These are phyloP conservation scores for Stramonita haemastoma DNA, from an alignment of 2,888 invertebrate species.

Conservation along the genomic window DNA sequence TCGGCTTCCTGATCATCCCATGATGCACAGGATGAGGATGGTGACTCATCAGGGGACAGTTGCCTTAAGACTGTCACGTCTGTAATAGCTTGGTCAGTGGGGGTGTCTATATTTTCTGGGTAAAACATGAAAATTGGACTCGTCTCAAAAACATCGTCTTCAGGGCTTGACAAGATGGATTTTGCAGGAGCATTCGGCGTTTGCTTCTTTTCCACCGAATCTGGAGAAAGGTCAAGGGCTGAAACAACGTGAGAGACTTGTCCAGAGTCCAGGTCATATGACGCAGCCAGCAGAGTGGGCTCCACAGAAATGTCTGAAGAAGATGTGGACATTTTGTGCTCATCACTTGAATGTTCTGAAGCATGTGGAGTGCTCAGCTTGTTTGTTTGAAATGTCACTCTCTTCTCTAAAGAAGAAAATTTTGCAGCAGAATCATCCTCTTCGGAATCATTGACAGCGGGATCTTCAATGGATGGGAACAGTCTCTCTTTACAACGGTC, in stretches of 20 bases:
- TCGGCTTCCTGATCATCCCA: conserved; percentile 50
- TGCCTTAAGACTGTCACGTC: conserved; percentile 45
- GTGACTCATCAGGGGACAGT: conserved; percentile 52
- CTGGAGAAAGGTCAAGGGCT: conserved; percentile 75
- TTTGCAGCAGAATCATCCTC: conserved; percentile 59
- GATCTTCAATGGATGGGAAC: conserved; percentile 69
- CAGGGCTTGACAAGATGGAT: conserved; percentile 76
- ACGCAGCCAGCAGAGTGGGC: conserved; percentile 91
- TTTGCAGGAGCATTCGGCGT: conserved; percentile 80
- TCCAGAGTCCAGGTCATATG: conserved; percentile 83
- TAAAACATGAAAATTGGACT: conserved; percentile 61
- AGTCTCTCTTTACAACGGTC: conserved; percentile 70
- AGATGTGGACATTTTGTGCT: conserved; percentile 78
- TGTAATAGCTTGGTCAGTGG: conserved; percentile 54
- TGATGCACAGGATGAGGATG: conserved; percentile 68
- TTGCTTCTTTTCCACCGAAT: conserved; percentile 78
- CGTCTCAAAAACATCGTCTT: conserved; percentile 78
- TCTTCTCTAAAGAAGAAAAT: conserved; percentile 56
- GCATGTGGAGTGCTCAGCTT: conserved; percentile 48
- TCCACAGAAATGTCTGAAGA: conserved; percentile 91
- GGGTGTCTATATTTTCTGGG: conserved; percentile 51
- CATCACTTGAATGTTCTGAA: conserved; percentile 69
- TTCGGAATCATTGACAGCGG: conserved; percentile 57
- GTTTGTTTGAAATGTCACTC: conserved; percentile 68
- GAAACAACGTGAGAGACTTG: conserved; percentile 77